Conservation (phyloP, 2,888 invertebrate genomes). For the Liopterus haemorrhoidalis region DNA sequence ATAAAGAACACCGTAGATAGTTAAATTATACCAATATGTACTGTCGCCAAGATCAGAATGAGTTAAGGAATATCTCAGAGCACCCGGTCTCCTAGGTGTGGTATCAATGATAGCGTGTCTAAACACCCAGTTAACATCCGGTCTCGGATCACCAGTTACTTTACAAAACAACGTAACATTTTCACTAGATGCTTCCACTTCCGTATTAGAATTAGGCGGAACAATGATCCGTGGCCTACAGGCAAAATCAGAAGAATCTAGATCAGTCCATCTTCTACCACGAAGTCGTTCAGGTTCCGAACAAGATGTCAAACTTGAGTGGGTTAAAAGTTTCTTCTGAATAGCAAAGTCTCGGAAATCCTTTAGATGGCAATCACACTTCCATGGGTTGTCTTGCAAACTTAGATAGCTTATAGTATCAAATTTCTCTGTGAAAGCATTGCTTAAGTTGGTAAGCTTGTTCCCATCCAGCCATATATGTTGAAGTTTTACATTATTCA, state of each 20-base stretch:
- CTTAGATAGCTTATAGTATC: slow-evolving; percentile 66
- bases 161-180: slow-evolving; percentile 69
- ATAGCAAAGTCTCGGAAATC: slow-evolving; percentile 72
- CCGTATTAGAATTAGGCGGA: slow-evolving; percentile 54
- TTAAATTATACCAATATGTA: slow-evolving; percentile 56
- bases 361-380: slow-evolving; percentile 79
- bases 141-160: slow-evolving; percentile 68
- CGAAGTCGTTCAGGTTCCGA: slow-evolving; percentile 62
- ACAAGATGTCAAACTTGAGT: slow-evolving; percentile 69
- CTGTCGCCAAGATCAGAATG: slow-evolving; percentile 46
- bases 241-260: slow-evolving; percentile 69
- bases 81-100: slow-evolving; percentile 44
- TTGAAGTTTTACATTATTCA: slow-evolving; percentile 60
- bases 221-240: slow-evolving; percentile 72
- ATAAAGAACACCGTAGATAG: slow-evolving; percentile 47
- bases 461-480: slow-evolving; percentile 69
- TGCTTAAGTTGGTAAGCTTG: slow-evolving; percentile 58
- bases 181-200: slow-evolving; percentile 54
- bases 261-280: slow-evolving; percentile 67
- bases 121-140: slow-evolving; percentile 68
- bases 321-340: slow-evolving; percentile 59
- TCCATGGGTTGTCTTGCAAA: slow-evolving; percentile 78
- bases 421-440: slow-evolving; percentile 60
- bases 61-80: slow-evolving; percentile 48
- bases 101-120: slow-evolving; percentile 58